Evolutionary conservation across 1,140 invertebrate species (phyloP), one percentile per base, ranked within the genome.

Genomic region (Drosophila pseudoananassae): DNA sequence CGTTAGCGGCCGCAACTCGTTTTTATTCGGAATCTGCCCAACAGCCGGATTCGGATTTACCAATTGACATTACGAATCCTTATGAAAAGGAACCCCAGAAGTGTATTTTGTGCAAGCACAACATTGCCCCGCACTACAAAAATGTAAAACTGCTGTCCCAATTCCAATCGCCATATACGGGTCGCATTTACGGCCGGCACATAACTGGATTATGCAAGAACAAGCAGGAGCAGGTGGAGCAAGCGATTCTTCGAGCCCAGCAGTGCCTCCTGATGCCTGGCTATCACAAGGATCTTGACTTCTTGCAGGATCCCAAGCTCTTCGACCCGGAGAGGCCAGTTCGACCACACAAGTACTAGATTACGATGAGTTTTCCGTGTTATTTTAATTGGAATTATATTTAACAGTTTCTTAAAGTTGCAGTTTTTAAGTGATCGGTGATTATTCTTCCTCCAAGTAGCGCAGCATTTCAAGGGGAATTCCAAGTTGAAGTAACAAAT

Each of bases 131-230:
- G 1, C 94, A 98, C 92, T 99, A 98, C 85, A 99, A 99, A 92
- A 99, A 99, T 92, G 94, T 96, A 0, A 94, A 96, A 56, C 91
- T 99, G 5, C 91, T 99, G 1, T 98, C 97, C 12, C 98, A 99
- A 91, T 99, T 99, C 92, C 96, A 99, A 88, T 99, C 98, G 45
- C 95, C 96, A 0, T 97, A 96, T 80, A 99, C 98, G 9, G 98
- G 98, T 8, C 93, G 94, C 75, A 94, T 98, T 58, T 99, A 99
- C 92, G 96, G 96, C 0, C 93, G 95, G 72, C 96, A 99, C 80
- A 97, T 99, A 55, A 99, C 98, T 29, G 97, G 97, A 4, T 90
- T 91, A 90, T 98, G 97, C 90, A 94, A 94, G 90, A 75, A 91
- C 4, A 96, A 97, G 82, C 97, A 98, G 76, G 92, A 93, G 46